Percentiles rank a stretch among this genome's conserved stretches.
These are phyloP conservation scores for Silurus meridionalis DNA, from an alignment of 2,113 vertebrate genomes.

Conservation along the genomic window DNA sequence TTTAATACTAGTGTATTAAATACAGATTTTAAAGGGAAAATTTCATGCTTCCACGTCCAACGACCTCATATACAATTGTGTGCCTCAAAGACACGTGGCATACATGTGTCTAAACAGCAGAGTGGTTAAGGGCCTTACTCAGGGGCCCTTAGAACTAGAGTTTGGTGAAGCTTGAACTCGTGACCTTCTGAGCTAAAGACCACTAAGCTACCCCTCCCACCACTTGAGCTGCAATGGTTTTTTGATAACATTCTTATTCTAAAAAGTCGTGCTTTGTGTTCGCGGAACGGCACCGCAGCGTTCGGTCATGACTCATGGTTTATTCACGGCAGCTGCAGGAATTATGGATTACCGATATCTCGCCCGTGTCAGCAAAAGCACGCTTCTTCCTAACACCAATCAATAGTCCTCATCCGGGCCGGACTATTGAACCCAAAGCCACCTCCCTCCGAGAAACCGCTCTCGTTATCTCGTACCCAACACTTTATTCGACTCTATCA, in stretches of 20 bases:
- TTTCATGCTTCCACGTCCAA: too few species aligned
- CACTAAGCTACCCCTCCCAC: too few species aligned
- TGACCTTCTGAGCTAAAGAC: too few species aligned
- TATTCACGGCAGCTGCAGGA: background rate
- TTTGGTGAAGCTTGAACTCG: too few species aligned
- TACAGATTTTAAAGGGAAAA: too few species aligned
- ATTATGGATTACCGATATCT: constrained; percentile 49
- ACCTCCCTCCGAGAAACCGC: constrained; percentile 13
- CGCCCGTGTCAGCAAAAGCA: constrained; percentile 20
- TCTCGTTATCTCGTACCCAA: constrained; percentile 12
- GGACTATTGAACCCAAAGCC: constrained; percentile 31
- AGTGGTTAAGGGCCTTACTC: too few species aligned
- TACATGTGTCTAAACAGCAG: too few species aligned
- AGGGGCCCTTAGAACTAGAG: too few species aligned
- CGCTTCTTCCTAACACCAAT: constrained; percentile 37
- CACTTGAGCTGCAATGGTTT: too few species aligned
- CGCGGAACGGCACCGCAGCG: background rate
- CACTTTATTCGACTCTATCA: background rate
- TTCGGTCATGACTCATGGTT: constrained; percentile 1
- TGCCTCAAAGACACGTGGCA: too few species aligned
- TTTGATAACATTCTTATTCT: background rate
- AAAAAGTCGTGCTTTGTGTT: background rate
- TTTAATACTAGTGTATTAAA: too few species aligned
- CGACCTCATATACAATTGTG: too few species aligned
- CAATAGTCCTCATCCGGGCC: constrained; percentile 38